Conservation (phyloP, 2,888 invertebrate species). For the Ophraella communa region DNA sequence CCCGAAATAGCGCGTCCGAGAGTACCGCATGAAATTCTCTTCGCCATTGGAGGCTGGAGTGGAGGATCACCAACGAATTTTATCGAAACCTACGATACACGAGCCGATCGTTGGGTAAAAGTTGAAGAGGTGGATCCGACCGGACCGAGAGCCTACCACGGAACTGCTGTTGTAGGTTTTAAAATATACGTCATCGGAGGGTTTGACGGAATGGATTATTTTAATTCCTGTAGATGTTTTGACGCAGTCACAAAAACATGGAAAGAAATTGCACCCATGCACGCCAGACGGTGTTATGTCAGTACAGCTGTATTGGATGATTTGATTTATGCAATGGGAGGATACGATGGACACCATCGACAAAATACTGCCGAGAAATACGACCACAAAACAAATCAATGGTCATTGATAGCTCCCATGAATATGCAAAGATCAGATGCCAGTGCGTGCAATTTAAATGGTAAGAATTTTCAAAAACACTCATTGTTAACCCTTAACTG, state of each 20-base stretch:
- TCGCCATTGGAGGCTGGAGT: constrained; percentile 84
- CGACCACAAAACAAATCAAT: constrained; percentile 83
- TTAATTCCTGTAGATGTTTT: constrained; percentile 67
- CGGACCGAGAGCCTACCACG: constrained; percentile 91
- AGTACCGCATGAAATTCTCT: constrained; percentile 87
- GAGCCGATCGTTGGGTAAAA: constrained; percentile 89
- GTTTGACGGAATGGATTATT: constrained; percentile 71
- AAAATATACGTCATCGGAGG: constrained; percentile 91
- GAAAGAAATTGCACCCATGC: constrained; percentile 91
- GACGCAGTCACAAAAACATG: constrained; percentile 84
- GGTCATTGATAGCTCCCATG: constrained; percentile 89
- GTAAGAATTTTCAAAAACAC: constrained; percentile 56
- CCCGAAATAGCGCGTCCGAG: constrained; percentile 84
- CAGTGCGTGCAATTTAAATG: constrained; percentile 84
- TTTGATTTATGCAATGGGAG: constrained; percentile 86
- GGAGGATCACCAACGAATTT: constrained; percentile 76
- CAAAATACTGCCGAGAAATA: constrained; percentile 89
- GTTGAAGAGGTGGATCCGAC: constrained; percentile 80
- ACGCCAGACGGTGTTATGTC: constrained; percentile 85
- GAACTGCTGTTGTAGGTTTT: constrained; percentile 85
- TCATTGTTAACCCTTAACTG: no score
- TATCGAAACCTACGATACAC: constrained; percentile 88
- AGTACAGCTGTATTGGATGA: constrained; percentile 81
- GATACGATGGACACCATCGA: constrained; percentile 84
- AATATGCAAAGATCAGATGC: constrained; percentile 89